A percentile compares a stretch with the other conserved stretches of the same genome.
These are phyloP conservation scores for Numenius arquata DNA, from an alignment of 2,113 vertebrate genomes.

Conservation along the genomic window DNA sequence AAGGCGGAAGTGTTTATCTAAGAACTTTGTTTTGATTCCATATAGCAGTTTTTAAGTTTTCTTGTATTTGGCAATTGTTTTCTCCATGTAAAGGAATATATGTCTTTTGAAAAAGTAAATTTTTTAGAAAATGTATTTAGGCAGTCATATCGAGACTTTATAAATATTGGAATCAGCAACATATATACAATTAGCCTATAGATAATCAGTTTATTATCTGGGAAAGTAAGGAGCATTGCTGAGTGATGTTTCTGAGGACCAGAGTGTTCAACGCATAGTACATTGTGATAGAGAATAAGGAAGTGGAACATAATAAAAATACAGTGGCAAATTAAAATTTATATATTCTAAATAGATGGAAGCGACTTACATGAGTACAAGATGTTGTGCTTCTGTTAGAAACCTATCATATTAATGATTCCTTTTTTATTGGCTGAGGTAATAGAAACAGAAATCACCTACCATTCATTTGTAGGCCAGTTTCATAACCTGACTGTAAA, in stretches of 20 bases:
- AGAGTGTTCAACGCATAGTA: not conserved
- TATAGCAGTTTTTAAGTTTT: not conserved
- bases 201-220: not conserved
- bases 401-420: not conserved
- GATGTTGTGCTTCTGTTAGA: not conserved
- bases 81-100: not conserved
- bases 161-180: not conserved
- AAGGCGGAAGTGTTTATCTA: not conserved
- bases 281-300: not conserved
- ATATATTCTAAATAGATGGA: not conserved
- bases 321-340: not conserved
- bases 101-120: not conserved
- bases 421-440: not conserved
- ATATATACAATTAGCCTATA: not conserved
- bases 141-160: not conserved
- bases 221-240: not conserved
- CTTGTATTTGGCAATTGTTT: not conserved
- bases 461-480: not conserved
- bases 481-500: not conserved
- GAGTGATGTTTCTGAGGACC: not conserved
- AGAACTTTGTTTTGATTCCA: not conserved
- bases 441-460: not conserved
- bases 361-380: not conserved
- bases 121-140: not conserved
- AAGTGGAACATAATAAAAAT: not conserved